Evolutionary conservation across 2,797 vertebrate genomes (phyloP).

Genomic region (Mormyrus proboscirostris): DNA sequence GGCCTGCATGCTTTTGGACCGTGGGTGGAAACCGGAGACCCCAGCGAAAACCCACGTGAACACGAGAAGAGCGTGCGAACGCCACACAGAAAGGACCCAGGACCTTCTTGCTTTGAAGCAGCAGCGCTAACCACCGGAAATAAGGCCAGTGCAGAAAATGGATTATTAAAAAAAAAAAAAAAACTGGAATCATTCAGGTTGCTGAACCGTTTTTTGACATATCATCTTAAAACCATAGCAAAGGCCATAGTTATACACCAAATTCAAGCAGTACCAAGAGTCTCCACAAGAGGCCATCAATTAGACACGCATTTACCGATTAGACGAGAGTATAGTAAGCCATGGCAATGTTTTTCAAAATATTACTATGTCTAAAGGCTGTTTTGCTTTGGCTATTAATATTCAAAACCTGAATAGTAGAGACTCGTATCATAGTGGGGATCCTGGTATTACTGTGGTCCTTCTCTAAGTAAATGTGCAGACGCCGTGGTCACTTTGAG

Average conservation of each 20-base stretch:
- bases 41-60: background rate
- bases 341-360: background rate
- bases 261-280: background rate
- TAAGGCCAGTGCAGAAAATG: background rate
- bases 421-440: background rate
- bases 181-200: background rate
- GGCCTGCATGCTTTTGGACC: background rate
- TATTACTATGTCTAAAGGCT: background rate
- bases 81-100: background rate
- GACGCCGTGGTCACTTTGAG: slow-evolving; percentile 13
- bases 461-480: background rate
- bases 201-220: background rate
- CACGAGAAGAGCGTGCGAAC: background rate
- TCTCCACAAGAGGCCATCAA: slow-evolving; percentile 10
- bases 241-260: background rate
- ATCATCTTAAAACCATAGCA: slow-evolving; percentile 8
- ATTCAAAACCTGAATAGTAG: background rate
- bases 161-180: background rate
- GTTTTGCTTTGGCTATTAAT: background rate
- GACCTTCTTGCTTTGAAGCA: background rate
- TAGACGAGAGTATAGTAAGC: background rate
- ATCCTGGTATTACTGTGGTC: background rate
- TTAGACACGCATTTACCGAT: background rate
- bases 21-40: background rate
- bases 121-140: background rate